phyloP scores from a whole-genome alignment of 2,888 invertebrate species.

The Gryllus longicercus region DNA sequence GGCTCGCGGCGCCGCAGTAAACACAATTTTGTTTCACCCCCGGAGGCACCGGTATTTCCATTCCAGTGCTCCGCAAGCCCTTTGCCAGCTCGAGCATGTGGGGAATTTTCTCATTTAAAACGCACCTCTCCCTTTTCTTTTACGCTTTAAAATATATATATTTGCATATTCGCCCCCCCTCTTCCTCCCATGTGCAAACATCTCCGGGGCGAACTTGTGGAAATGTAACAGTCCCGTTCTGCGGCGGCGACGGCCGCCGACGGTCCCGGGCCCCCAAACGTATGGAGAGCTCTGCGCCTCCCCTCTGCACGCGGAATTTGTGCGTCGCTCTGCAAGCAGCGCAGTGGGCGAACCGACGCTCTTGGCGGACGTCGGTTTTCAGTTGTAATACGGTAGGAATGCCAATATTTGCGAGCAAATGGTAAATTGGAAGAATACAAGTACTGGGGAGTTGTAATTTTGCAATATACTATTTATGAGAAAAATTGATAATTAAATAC shows the following conservation, averaged over 20 bases:
- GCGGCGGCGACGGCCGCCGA: neutral
- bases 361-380: too few relatives aligned
- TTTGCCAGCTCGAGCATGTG: neutral
- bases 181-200: neutral
- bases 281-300: neutral
- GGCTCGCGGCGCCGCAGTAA: neutral
- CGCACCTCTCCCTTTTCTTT: constrained; percentile 17
- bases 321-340: too few relatives aligned
- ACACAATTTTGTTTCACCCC: constrained; percentile 17
- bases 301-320: neutral
- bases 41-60: neutral
- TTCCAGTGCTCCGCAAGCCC: neutral
- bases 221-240: constrained; percentile 11
- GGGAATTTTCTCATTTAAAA: constrained; percentile 11
- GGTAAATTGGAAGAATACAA: too few relatives aligned
- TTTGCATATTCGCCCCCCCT: neutral
- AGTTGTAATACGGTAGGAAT: too few relatives aligned
- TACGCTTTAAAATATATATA: constrained; percentile 17
- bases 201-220: neutral
- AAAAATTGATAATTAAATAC: too few relatives aligned
- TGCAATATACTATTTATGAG: too few relatives aligned
- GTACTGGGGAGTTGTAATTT: too few relatives aligned
- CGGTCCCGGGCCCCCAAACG: neutral
- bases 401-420: too few relatives aligned
- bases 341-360: too few relatives aligned